Percentiles rank a stretch among this genome's conserved stretches.
These are phyloP conservation scores for Acanthopleura granulata DNA, from an alignment of 2,888 invertebrate species.

Conservation along the genomic window DNA sequence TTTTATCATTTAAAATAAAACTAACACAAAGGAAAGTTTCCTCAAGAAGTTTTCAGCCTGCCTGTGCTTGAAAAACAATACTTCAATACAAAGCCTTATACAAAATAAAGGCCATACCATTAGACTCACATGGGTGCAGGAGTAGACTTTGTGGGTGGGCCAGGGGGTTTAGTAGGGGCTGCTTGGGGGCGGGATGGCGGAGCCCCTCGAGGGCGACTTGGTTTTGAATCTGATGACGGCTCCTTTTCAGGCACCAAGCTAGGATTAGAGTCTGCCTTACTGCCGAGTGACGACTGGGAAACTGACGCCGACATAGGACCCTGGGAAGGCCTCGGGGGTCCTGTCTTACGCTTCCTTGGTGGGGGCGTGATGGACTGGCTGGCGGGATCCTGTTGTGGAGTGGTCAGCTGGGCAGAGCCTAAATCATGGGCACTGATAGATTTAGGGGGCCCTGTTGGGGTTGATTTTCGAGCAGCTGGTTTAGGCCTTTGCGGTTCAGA, in stretches of 20 bases:
- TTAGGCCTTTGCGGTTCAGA: neutral
- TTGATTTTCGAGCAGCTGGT: neutral
- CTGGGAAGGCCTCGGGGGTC: slow-evolving; percentile 34
- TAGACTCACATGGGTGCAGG: too few species aligned
- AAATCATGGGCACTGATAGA: neutral
- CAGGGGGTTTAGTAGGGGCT: neutral
- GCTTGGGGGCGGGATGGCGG: neutral
- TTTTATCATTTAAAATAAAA: too few species aligned
- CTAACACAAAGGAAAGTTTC: too few species aligned
- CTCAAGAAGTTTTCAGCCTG: too few species aligned
- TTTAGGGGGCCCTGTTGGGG: neutral
- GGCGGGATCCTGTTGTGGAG: neutral
- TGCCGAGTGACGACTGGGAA: neutral
- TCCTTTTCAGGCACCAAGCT: too few species aligned
- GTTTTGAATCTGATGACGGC: too few species aligned
- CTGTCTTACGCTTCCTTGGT: slow-evolving; percentile 21
- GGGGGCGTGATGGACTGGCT: slow-evolving; percentile 17
- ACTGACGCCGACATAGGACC: slow-evolving; percentile 11
- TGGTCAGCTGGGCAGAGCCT: neutral
- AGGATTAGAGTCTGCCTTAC: neutral
- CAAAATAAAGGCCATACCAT: too few species aligned
- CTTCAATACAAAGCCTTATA: too few species aligned
- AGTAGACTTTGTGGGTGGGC: too few species aligned
- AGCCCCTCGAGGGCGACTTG: too few species aligned
- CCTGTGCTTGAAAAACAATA: too few species aligned